Conservation (phyloP, 2,888 invertebrate species). For the Mythimna vitellina region DNA sequence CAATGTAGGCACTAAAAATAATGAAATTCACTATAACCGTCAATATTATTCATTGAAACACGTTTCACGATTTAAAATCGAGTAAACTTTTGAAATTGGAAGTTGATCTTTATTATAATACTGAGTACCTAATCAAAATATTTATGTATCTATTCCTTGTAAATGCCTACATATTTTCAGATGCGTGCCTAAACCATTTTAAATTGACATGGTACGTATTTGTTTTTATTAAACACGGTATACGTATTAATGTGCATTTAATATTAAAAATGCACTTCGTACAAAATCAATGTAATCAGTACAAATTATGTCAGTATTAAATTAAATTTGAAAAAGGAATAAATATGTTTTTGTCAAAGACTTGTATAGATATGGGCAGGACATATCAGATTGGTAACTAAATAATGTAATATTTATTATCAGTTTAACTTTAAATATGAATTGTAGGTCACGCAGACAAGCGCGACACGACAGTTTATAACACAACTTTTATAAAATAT, state of each 20-base stretch:
- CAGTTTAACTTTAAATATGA: slow-evolving; percentile 32
- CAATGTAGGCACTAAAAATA: too few relatives aligned
- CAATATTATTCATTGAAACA: too few relatives aligned
- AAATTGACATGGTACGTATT: neutral
- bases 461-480: neutral
- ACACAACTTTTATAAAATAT: neutral
- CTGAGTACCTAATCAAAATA: neutral
- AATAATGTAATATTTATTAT: slow-evolving; percentile 52
- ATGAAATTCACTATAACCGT: too few relatives aligned
- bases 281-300: slow-evolving; percentile 56
- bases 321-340: slow-evolving; percentile 8
- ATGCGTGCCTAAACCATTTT: neutral
- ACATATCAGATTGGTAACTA: slow-evolving; percentile 65
- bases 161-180: slow-evolving; percentile 17
- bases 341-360: slow-evolving; percentile 11
- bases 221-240: slow-evolving; percentile 18
- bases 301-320: slow-evolving; percentile 65
- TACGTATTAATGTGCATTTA: slow-evolving; percentile 37
- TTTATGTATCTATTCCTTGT: neutral
- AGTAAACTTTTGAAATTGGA: neutral
- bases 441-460: neutral
- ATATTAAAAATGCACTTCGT: slow-evolving; percentile 34
- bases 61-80: too few relatives aligned
- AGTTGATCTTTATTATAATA: neutral
- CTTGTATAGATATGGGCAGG: slow-evolving; percentile 33